These are phyloP conservation scores for Serilophus lunatus DNA, from an alignment of 2,113 vertebrate genomes.

Conservation along the genomic window DNA sequence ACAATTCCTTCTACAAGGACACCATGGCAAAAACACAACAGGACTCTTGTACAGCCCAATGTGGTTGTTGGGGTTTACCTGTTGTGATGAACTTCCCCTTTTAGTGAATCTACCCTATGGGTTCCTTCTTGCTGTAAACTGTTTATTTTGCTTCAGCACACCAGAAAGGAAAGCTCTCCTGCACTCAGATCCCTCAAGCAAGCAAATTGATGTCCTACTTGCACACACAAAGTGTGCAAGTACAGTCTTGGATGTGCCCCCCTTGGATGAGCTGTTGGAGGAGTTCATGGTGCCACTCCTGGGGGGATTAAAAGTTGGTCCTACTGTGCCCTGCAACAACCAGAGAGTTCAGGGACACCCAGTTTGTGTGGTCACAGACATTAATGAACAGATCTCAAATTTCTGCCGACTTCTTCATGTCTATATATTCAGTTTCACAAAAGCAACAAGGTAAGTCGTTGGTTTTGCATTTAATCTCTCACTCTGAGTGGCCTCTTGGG, in stretches of 20 bases:
- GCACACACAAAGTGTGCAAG: not conserved
- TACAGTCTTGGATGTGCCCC: not conserved
- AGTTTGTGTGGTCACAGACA: not conserved
- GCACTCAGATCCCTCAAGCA: not conserved
- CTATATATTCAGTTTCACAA: not conserved
- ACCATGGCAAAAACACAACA: not conserved
- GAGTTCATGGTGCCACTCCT: not conserved
- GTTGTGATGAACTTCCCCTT: not conserved
- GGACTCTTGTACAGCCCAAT: not conserved
- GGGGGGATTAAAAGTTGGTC: not conserved
- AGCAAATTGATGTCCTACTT: not conserved
- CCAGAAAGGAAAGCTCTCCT: not conserved
- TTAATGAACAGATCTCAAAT: not conserved
- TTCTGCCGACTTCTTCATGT: not conserved
- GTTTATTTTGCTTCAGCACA: not conserved
- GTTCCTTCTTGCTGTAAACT: not conserved
- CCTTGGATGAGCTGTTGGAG: not conserved
- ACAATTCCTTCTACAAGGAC: not conserved
- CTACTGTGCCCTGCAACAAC: not conserved
- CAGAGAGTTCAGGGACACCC: too few relatives aligned
- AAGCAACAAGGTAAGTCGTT: not conserved
- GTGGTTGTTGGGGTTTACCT: not conserved
- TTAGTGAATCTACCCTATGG: rapidly evolving
- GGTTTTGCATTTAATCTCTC: not conserved
- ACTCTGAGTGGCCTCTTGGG: not conserved